These are phyloP conservation scores for Laticauda colubrina DNA, from an alignment of 2,113 vertebrate species.

Conservation along the genomic window DNA sequence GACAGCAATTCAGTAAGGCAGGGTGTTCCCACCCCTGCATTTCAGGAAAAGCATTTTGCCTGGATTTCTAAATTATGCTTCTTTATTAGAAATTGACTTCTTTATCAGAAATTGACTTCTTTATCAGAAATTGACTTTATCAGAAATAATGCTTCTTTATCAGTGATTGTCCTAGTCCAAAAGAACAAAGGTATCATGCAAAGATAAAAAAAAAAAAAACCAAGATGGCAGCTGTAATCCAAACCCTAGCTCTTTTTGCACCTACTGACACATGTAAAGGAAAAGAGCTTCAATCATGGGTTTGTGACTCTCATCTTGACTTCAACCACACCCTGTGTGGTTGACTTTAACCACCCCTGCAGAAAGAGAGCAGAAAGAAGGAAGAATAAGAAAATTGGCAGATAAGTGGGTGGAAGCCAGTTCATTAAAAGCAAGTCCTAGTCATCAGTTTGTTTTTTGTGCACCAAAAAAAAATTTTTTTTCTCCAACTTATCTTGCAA, in stretches of 20 bases:
- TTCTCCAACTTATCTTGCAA: neutral
- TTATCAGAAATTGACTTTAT: neutral
- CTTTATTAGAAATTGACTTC: neutral
- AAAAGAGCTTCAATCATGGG: neutral
- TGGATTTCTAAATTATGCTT: neutral
- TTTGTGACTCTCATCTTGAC: neutral
- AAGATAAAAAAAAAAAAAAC: no score
- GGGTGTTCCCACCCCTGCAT: neutral
- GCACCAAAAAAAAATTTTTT: neutral
- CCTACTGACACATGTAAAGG: neutral
- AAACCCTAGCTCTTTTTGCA: neutral
- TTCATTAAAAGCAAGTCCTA: neutral
- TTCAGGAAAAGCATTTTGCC: neutral
- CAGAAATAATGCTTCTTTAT: neutral
- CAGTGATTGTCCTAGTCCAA: neutral
- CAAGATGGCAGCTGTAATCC: neutral
- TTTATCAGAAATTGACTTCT: neutral
- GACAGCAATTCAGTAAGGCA: neutral
- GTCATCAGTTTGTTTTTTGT: neutral
- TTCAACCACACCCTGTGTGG: neutral
- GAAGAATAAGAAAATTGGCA: neutral
- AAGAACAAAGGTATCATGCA: neutral
- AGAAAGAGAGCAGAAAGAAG: neutral
- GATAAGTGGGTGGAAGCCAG: neutral
- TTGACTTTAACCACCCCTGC: neutral